These are phyloP conservation scores for Patella ulyssiponensis DNA, from an alignment of 2,888 invertebrate species.

Conservation along the genomic window DNA sequence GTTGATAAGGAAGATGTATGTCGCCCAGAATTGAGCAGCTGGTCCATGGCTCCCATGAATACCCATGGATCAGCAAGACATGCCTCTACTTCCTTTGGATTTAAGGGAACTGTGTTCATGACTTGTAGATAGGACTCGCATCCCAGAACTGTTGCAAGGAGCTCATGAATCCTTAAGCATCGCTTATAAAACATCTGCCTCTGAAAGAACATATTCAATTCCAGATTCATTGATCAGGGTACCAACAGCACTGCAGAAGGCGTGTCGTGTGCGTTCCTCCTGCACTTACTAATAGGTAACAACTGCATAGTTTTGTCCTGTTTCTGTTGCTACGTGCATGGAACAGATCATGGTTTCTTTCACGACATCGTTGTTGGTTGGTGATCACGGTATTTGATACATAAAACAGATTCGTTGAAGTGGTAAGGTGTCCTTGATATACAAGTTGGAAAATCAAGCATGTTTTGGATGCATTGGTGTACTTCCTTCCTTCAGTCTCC, in stretches of 20 bases:
- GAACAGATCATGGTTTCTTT: slow-evolving; percentile 16
- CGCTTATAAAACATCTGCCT: slow-evolving; percentile 33
- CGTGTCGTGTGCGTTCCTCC: background rate
- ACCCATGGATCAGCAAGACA: too few species aligned
- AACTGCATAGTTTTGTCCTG: slow-evolving; percentile 28
- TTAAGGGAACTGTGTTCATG: background rate
- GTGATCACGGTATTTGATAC: slow-evolving; percentile 27
- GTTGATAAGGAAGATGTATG: too few species aligned
- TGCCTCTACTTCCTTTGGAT: background rate
- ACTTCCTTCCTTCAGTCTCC: slow-evolving; percentile 15
- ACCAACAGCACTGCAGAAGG: slow-evolving; percentile 31
- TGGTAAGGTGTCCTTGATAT: slow-evolving; percentile 25
- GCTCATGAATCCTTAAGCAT: slow-evolving; percentile 26
- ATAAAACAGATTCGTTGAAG: slow-evolving; percentile 30
- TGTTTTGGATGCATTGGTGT: slow-evolving; percentile 26
- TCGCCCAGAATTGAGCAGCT: too few species aligned
- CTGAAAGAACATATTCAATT: slow-evolving; percentile 24
- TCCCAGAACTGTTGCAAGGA: slow-evolving; percentile 25
- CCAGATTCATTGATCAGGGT: slow-evolving; percentile 26
- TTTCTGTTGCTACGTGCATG: slow-evolving; percentile 29
- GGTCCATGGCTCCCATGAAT: too few species aligned
- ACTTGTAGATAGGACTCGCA: background rate
- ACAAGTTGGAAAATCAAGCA: slow-evolving; percentile 19
- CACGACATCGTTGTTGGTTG: slow-evolving; percentile 35
- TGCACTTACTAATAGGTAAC: slow-evolving; percentile 34